phyloP scores from a whole-genome alignment of 2,797 vertebrate species.

The Sebastes iracundus region DNA sequence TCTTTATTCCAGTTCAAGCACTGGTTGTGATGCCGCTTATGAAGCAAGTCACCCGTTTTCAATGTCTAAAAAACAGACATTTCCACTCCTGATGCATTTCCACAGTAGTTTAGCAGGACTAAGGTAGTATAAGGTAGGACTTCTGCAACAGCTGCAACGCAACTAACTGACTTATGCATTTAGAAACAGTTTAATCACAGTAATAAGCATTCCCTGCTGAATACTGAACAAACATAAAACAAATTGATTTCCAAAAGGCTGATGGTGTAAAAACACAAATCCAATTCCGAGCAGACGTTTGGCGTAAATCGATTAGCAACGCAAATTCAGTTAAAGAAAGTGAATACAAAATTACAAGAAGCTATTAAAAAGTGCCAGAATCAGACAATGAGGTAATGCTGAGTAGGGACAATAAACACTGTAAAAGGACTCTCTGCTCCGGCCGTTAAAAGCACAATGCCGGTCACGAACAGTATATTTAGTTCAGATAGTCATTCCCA shows the following conservation, averaged over 20 bases:
- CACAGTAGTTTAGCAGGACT: not conserved
- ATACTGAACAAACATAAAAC: not conserved
- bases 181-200: not conserved
- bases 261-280: constrained; percentile 14
- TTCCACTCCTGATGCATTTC: not conserved
- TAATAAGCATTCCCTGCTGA: not conserved
- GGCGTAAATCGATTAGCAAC: constrained; percentile 8
- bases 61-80: not conserved
- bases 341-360: not conserved
- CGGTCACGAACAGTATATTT: not conserved
- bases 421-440: not conserved
- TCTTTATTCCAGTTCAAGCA: not conserved
- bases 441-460: constrained; percentile 15
- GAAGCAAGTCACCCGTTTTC: not conserved
- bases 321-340: not conserved
- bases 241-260: not conserved
- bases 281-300: not conserved
- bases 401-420: constrained; percentile 7
- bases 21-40: not conserved
- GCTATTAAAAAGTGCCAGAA: not conserved
- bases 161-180: not conserved
- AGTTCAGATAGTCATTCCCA: not conserved
- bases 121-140: not conserved
- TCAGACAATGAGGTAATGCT: not conserved
- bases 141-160: not conserved